These are phyloP conservation scores for Avahi laniger DNA, from an alignment of 2,797 vertebrate genomes.

Conservation along the genomic window DNA sequence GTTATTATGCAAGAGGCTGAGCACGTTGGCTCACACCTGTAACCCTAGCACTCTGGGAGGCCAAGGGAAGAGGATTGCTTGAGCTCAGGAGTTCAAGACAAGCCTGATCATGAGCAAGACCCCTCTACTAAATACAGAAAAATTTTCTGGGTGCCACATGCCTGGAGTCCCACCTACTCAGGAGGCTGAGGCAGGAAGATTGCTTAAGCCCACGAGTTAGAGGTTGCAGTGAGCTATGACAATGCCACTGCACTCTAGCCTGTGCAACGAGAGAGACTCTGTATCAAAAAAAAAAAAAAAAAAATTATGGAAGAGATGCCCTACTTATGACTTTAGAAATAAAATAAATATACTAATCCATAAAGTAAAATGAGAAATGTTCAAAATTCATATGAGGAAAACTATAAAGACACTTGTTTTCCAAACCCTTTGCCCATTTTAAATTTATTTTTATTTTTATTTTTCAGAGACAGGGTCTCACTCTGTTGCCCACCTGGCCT, in stretches of 20 bases:
- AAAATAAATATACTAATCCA: neutral
- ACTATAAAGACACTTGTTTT: neutral
- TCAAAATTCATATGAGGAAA: neutral
- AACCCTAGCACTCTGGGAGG: neutral
- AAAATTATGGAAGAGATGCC: neutral
- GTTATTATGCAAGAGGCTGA: neutral
- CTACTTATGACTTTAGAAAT: neutral
- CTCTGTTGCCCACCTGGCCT: neutral
- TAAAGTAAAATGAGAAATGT: neutral
- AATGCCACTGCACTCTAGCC: neutral
- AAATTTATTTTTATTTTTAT: neutral
- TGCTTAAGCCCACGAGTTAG: neutral
- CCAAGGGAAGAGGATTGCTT: neutral
- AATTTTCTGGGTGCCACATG: neutral
- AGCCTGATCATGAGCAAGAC: neutral
- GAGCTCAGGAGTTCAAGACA: neutral
- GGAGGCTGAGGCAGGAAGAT: neutral
- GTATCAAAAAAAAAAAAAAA: neutral
- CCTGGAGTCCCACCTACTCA: neutral
- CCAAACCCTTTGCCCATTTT: neutral
- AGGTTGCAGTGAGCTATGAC: neutral
- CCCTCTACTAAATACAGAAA: neutral
- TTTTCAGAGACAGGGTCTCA: neutral
- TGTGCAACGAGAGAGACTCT: neutral
- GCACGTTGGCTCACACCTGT: neutral